Evolutionary conservation across 2,888 invertebrate species (phyloP).

Genomic region (Catocala sponsa): DNA sequence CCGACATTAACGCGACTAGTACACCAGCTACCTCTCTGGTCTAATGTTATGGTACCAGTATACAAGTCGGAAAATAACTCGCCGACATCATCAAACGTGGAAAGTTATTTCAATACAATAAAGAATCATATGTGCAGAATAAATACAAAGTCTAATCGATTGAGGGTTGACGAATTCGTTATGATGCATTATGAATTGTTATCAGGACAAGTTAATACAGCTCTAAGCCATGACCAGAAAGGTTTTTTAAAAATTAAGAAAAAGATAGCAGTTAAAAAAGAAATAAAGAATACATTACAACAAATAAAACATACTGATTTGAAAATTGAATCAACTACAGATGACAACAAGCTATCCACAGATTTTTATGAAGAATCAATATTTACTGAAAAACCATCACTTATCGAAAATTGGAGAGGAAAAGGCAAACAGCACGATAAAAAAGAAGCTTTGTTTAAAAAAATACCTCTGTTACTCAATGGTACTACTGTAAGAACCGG

Average conservation of each 20-base stretch:
- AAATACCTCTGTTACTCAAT: not conserved
- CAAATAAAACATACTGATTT: not conserved
- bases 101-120: conserved; percentile 10
- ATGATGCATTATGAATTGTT: conserved; percentile 7
- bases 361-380: conserved; percentile 1
- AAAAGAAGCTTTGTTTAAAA: conserved; percentile 1
- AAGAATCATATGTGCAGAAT: conserved; percentile 8
- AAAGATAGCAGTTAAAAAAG: conserved; percentile 3
- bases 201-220: conserved; percentile 8
- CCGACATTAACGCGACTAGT: conserved; percentile 7
- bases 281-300: conserved; percentile 2
- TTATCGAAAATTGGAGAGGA: conserved; percentile 14
- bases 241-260: conserved; percentile 10
- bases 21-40: conserved; percentile 10
- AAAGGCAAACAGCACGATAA: conserved; percentile 4
- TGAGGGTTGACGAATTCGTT: conserved; percentile 11
- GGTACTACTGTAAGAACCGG: conserved; percentile 8
- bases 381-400: conserved; percentile 12
- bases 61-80: conserved; percentile 4
- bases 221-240: conserved; percentile 6
- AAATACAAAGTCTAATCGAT: conserved; percentile 12
- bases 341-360: no score
- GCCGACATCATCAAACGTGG: conserved; percentile 10
- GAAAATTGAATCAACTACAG: no score
- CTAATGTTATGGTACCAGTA: conserved; percentile 9